These are phyloP conservation scores for Alexandromys oeconomus DNA, from an alignment of 2,797 vertebrate genomes.

Conservation along the genomic window DNA sequence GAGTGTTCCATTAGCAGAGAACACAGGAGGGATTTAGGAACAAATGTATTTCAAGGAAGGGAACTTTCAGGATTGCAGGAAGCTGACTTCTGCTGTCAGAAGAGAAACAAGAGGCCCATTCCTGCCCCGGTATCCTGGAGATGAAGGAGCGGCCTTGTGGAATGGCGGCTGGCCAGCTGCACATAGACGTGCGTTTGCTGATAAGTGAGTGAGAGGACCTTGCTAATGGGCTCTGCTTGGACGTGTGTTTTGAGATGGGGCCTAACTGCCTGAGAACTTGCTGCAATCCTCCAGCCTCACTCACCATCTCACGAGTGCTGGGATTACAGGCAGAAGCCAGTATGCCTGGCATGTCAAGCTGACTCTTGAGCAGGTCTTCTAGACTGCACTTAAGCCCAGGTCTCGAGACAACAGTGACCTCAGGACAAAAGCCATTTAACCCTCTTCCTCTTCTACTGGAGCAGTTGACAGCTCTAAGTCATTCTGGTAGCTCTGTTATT, in stretches of 20 bases:
- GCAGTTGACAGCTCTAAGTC: neutral
- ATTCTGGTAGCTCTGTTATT: neutral
- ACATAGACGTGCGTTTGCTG: neutral
- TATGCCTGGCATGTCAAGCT: neutral
- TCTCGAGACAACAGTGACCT: neutral
- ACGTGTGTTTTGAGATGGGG: neutral
- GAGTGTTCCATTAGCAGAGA: neutral
- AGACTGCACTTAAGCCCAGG: neutral
- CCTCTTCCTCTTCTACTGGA: neutral
- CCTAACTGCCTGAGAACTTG: neutral
- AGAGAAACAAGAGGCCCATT: neutral
- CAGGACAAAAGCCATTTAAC: neutral
- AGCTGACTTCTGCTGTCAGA: neutral
- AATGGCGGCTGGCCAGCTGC: accelerated
- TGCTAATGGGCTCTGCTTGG: neutral
- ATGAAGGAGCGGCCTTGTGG: neutral
- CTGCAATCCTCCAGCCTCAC: neutral
- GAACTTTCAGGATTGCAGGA: neutral
- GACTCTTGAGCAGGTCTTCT: neutral
- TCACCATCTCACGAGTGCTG: neutral
- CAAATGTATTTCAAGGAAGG: neutral
- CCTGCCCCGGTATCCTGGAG: neutral
- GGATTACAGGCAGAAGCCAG: neutral
- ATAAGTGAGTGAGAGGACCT: neutral
- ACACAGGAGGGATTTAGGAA: neutral